Percentiles rank a stretch among this genome's conserved stretches.
Conservation (phyloP, 2,113 vertebrate species). For the Pygathrix nemaeus region DNA sequence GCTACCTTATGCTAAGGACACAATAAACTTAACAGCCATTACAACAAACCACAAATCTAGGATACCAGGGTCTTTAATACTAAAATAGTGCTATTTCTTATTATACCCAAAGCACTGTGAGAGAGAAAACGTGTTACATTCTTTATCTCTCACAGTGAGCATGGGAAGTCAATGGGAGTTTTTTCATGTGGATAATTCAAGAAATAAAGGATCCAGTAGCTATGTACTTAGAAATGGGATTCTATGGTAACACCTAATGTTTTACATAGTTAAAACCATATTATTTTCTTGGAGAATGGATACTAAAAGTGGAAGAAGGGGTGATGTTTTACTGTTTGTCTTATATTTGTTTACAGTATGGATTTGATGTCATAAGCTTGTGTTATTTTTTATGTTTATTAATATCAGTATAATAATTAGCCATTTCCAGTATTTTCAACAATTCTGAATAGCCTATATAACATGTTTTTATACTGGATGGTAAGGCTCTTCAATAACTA, state of each 20-base stretch:
- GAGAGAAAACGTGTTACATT: not conserved
- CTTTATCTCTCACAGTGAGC: not conserved
- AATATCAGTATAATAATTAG: not conserved
- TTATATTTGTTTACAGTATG: not conserved
- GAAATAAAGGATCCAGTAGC: not conserved
- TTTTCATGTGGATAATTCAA: not conserved
- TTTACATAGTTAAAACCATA: not conserved
- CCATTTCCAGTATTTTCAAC: not conserved
- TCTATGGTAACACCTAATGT: not conserved
- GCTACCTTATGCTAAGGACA: not conserved
- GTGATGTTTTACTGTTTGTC: not conserved
- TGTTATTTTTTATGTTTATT: not conserved
- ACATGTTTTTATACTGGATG: not conserved
- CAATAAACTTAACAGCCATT: not conserved
- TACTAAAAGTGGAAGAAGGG: not conserved
- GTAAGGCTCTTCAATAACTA: not conserved
- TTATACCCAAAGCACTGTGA: not conserved
- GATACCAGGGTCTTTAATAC: not conserved
- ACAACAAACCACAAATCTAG: not conserved
- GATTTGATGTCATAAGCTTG: not conserved
- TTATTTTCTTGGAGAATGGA: not conserved
- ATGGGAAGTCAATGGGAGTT: not conserved
- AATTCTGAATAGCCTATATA: not conserved
- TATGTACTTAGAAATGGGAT: not conserved
- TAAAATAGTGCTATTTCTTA: not conserved